Evolutionary conservation across 2,113 vertebrate genomes (phyloP).

Genomic region (Campylomormyrus numenius): DNA sequence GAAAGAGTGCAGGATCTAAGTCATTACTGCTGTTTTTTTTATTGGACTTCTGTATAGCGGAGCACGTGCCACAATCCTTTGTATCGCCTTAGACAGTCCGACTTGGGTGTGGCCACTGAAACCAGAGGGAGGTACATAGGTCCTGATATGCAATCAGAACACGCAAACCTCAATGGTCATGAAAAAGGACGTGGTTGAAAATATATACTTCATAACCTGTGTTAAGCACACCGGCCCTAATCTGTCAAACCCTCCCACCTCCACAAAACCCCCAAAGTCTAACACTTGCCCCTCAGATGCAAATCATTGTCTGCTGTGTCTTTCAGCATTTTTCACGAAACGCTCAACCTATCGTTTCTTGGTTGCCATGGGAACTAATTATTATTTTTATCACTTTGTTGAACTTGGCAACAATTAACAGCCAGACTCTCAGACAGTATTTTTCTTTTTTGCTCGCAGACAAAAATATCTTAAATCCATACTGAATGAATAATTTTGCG

Average conservation of each 20-base stretch:
- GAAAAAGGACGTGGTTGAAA: neutral
- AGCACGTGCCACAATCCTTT: neutral
- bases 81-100: neutral
- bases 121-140: too few species aligned
- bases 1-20: neutral
- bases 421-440: slow-evolving; percentile 22
- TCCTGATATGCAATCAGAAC: neutral
- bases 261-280: neutral
- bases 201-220: slow-evolving; percentile 1
- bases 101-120: neutral
- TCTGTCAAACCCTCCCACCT: slow-evolving; percentile 7
- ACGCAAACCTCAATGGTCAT: neutral
- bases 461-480: slow-evolving; percentile 21
- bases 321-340: slow-evolving; percentile 19
- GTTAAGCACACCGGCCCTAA: slow-evolving; percentile 23
- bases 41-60: neutral
- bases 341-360: slow-evolving; percentile 20
- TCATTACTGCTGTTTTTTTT: neutral
- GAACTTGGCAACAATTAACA: slow-evolving; percentile 34
- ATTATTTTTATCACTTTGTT: slow-evolving; percentile 38
- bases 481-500: slow-evolving; percentile 25
- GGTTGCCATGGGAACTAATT: slow-evolving; percentile 41
- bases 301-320: slow-evolving; percentile 23
- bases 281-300: slow-evolving; percentile 26
- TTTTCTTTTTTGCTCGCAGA: slow-evolving; percentile 7